These are phyloP conservation scores for Perithous albicinctus DNA, from an alignment of 2,888 invertebrate genomes.

Conservation along the genomic window DNA sequence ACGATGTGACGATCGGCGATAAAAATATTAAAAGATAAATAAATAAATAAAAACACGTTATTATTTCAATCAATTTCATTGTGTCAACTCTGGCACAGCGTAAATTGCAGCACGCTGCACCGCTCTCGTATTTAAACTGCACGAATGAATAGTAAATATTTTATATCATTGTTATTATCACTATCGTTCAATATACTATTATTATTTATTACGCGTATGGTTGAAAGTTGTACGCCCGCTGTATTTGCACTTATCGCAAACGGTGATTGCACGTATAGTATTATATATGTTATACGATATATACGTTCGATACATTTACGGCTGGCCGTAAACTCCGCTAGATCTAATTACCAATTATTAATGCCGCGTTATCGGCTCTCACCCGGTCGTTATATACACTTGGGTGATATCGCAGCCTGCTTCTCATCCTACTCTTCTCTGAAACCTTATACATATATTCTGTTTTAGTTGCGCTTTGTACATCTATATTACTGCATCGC, in stretches of 20 bases:
- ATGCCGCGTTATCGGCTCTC: slow-evolving; percentile 61
- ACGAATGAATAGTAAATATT: slow-evolving; percentile 17
- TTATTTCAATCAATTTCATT: slow-evolving; percentile 31
- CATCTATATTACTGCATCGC: slow-evolving; percentile 28
- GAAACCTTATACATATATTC: slow-evolving; percentile 48
- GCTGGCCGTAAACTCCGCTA: slow-evolving; percentile 64
- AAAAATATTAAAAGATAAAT: slow-evolving; percentile 5
- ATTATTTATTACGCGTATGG: slow-evolving; percentile 8
- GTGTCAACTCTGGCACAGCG: neutral
- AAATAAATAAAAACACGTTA: slow-evolving; percentile 5
- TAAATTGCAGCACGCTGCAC: neutral
- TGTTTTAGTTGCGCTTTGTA: slow-evolving; percentile 52
- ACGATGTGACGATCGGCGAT: slow-evolving; percentile 29
- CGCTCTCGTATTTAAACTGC: slow-evolving; percentile 7
- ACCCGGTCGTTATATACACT: slow-evolving; percentile 61
- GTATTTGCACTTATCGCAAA: slow-evolving; percentile 50
- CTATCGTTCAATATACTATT: slow-evolving; percentile 13
- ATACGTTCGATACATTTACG: slow-evolving; percentile 62
- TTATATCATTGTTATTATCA: slow-evolving; percentile 13
- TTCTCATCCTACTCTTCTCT: slow-evolving; percentile 29
- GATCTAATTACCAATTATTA: slow-evolving; percentile 71
- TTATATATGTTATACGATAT: slow-evolving; percentile 5
- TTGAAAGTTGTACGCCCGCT: neutral
- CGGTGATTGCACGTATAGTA: slow-evolving; percentile 49
- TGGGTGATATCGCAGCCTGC: slow-evolving; percentile 43